phyloP scores from a whole-genome alignment of 2,888 invertebrate genomes.

The Synergus japonicus region DNA sequence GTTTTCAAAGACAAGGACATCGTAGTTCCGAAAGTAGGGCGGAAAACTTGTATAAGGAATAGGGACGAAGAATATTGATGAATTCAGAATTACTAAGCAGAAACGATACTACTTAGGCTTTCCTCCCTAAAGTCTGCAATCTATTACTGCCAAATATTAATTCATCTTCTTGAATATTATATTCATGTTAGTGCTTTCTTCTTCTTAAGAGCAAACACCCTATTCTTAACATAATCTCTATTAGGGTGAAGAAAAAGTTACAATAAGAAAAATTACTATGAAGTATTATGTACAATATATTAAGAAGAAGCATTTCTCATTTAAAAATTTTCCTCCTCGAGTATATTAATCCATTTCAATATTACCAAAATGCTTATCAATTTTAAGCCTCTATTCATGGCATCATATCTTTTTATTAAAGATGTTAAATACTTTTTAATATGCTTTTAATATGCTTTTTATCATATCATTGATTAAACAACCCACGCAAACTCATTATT shows the following conservation, averaged over 20 bases:
- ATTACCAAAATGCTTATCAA: too few species aligned
- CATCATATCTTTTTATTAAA: too few species aligned
- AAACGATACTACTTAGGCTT: conserved; percentile 10
- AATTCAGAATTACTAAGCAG: conserved; percentile 14
- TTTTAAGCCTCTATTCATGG: too few species aligned
- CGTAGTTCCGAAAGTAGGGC: neutral
- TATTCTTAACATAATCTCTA: neutral
- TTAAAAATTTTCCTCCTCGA: neutral
- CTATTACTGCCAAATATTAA: conserved; percentile 27
- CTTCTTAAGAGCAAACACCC: neutral
- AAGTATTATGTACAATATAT: neutral
- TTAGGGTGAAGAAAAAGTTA: neutral
- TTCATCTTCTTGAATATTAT: conserved; percentile 25
- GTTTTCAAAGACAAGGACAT: neutral
- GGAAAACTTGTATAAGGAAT: neutral
- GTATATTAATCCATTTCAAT: too few species aligned
- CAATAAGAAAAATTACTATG: neutral
- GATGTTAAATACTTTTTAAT: too few species aligned
- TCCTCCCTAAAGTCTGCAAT: neutral
- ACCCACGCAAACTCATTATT: too few species aligned
- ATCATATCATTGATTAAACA: too few species aligned
- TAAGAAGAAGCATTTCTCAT: neutral
- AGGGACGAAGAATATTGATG: conserved; percentile 31
- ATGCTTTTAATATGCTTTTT: too few species aligned
- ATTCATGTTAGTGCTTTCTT: conserved; percentile 9